Base-by-base conservation (phyloP, 2,113 vertebrate species). In the Xyrauchen texanus region DNA sequence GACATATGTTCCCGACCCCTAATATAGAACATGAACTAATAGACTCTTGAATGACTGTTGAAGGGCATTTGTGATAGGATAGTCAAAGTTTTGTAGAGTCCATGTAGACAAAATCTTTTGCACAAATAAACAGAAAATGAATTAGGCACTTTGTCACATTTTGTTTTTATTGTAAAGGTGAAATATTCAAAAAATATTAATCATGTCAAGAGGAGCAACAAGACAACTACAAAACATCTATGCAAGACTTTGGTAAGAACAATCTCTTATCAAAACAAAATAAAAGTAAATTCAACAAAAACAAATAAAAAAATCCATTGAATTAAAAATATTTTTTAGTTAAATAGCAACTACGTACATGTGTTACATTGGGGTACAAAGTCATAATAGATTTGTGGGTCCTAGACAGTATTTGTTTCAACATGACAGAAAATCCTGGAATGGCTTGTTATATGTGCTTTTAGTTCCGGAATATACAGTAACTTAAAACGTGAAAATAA, bases 191-290 rank as follows among this genome's bases (percentile, higher is more conserved):
- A 94, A 97, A 95, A 91, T 91, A 93, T 92, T 88, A 95, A 93
- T 86, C 62, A 63, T 89, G 88, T 90, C 89, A 91, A 91, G 83
- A 84, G 85, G 85, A 86, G 76, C 84, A 78, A 83, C 81, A 83
- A 67, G 21, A 34, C 21, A 34, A 84, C 90, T 94, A 94, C 85
- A 93, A 95, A 96, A 95, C 94, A 95, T 90, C 89, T 90, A 95
- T 91, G 94, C 94, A 89, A 93, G 92, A 95, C 94, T 96, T 96
- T 95, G 94, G 95, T 95, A 94, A 94, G 91, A 95, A 95, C 92
- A 87, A 84, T 93, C 90, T 93, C 86, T 92, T 89, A 92, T 87
- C 93, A 34, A 91, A 88, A 34, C 21, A 84, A 93, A 91, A 92
- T 81, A 90, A 86, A 8, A 12, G 55, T 2, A 3, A 34, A 34